A percentile compares a stretch with the other conserved stretches of the same genome.
Evolutionary conservation across 2,888 invertebrate species (phyloP).

Genomic region (Gymnoscelis rufifasciata): DNA sequence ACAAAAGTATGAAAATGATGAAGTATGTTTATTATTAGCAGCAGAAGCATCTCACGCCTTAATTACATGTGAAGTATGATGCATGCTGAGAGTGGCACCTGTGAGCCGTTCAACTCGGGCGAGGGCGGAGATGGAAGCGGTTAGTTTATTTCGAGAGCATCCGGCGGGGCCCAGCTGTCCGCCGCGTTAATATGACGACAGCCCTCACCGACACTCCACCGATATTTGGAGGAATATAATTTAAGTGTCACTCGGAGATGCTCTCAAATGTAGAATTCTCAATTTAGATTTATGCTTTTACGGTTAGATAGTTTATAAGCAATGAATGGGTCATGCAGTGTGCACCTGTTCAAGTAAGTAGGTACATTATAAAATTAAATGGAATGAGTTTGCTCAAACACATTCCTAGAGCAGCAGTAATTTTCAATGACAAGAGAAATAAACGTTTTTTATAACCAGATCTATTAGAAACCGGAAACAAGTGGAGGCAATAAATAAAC

Average conservation of each 20-base stretch:
- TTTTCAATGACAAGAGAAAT: neutral
- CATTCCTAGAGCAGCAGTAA: neutral
- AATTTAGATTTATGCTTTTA: no score
- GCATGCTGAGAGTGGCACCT: slow-evolving; percentile 58
- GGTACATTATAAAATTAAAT: no score
- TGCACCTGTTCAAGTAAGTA: no score
- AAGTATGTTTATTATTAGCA: slow-evolving; percentile 18
- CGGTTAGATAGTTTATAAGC: no score
- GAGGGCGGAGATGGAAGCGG: slow-evolving; percentile 32
- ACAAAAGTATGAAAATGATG: slow-evolving; percentile 16
- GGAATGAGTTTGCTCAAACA: no score
- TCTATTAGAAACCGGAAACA: slow-evolving; percentile 3
- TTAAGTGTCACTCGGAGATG: slow-evolving; percentile 55
- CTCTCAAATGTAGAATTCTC: slow-evolving; percentile 5
- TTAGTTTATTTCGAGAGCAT: slow-evolving; percentile 68
- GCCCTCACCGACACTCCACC: slow-evolving; percentile 53
- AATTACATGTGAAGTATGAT: slow-evolving; percentile 59
- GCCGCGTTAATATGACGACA: slow-evolving; percentile 67
- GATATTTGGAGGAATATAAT: slow-evolving; percentile 54
- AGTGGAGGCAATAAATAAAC: slow-evolving; percentile 23
- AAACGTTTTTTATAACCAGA: neutral
- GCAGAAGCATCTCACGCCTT: slow-evolving; percentile 46
- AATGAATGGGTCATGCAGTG: no score
- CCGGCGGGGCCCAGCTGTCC: slow-evolving; percentile 70
- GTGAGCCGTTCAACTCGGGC: slow-evolving; percentile 24